These are phyloP conservation scores for Pseudomyrmex concolor DNA, from an alignment of 1,140 invertebrate species.

Conservation along the genomic window DNA sequence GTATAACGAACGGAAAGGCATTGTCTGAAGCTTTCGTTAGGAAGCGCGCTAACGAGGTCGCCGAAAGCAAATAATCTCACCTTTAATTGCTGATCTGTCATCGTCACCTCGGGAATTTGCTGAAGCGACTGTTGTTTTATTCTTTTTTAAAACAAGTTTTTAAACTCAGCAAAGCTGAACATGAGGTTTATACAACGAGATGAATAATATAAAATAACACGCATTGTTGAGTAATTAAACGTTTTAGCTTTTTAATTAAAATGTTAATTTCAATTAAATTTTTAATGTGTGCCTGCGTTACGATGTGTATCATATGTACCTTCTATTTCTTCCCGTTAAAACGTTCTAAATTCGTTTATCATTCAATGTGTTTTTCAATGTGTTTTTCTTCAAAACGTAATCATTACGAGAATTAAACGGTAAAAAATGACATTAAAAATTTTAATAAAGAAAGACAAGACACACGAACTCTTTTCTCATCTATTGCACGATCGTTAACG, in stretches of 20 bases:
- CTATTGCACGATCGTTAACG: constrained; percentile 22
- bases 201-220: neutral
- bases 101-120: constrained; percentile 6
- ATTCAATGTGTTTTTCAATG: too few species aligned
- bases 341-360: neutral
- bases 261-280: neutral
- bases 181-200: neutral
- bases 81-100: constrained; percentile 36
- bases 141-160: constrained; percentile 19
- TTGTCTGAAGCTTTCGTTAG: constrained; percentile 27
- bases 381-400: too few species aligned
- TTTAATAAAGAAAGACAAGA: too few species aligned
- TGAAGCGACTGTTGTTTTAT: neutral
- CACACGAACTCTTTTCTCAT: neutral
- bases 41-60: constrained; percentile 1
- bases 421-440: too few species aligned
- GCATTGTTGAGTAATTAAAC: neutral
- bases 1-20: constrained; percentile 20
- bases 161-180: neutral
- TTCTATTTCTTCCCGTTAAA: too few species aligned
- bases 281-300: neutral
- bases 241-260: neutral
- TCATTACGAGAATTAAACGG: too few species aligned
- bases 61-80: constrained; percentile 18
- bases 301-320: too few species aligned